phyloP scores from a whole-genome alignment of 2,797 vertebrate species.

The Aplochiton taeniatus region DNA sequence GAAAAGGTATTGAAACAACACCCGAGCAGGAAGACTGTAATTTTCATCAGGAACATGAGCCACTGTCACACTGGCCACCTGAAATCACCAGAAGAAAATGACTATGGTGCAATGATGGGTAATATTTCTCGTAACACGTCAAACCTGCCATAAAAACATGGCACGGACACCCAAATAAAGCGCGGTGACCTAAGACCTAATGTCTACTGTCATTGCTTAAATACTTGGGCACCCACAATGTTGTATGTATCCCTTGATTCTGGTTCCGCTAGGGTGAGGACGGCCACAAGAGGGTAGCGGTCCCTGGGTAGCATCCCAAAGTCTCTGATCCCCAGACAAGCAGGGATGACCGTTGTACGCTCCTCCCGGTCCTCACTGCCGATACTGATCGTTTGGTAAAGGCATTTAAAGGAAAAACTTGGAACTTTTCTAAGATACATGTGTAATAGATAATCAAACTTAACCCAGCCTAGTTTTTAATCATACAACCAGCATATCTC shows the following conservation, averaged over 20 bases:
- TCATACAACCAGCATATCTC: background rate
- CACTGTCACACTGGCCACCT: slow-evolving; percentile 88
- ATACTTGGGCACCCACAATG: slow-evolving; percentile 79
- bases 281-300: slow-evolving; percentile 84
- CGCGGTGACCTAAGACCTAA: too few relatives aligned
- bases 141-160: too few relatives aligned
- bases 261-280: slow-evolving; percentile 83
- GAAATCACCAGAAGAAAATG: slow-evolving; percentile 26
- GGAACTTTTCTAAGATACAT: background rate
- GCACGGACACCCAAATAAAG: too few relatives aligned
- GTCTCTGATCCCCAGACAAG: slow-evolving; percentile 74
- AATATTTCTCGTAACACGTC: too few relatives aligned
- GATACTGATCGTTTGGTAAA: slow-evolving; percentile 74
- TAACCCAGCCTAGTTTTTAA: background rate
- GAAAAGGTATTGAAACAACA: slow-evolving; percentile 91
- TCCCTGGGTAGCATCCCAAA: slow-evolving; percentile 87
- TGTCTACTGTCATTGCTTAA: too few relatives aligned
- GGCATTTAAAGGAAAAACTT: slow-evolving; percentile 17
- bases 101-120: background rate
- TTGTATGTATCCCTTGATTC: slow-evolving; percentile 81
- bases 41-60: slow-evolving; percentile 90
- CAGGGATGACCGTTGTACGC: slow-evolving; percentile 77
- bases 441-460: too few relatives aligned
- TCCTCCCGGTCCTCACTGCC: slow-evolving; percentile 74
- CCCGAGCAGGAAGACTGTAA: slow-evolving; percentile 83